phyloP scores from a whole-genome alignment of 1,140 invertebrate genomes.

The Caligus rogercresseyi region DNA sequence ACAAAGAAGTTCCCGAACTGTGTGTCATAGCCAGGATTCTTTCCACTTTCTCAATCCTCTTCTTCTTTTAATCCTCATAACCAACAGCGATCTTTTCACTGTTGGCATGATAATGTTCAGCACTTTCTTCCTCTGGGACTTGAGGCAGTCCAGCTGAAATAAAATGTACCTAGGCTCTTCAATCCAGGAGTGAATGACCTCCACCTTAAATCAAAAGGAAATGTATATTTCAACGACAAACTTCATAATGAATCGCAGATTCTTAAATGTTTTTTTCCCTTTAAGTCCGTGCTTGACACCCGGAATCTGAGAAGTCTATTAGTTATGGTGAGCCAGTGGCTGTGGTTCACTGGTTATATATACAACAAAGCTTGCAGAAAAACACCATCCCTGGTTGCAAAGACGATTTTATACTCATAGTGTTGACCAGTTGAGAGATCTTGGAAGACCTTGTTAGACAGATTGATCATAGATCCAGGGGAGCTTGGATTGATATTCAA shows the following conservation, averaged over 20 bases:
- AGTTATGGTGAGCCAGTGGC: neutral
- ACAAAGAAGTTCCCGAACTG: too few relatives aligned
- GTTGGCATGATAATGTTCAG: conserved; percentile 6
- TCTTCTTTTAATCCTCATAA: conserved; percentile 12
- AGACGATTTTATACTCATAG: conserved; percentile 16
- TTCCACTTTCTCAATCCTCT: conserved; percentile 16
- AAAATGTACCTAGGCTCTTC: conserved; percentile 17
- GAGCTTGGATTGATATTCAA: neutral
- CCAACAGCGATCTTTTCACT: conserved; percentile 15
- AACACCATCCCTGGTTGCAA: conserved; percentile 16
- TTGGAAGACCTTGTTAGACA: too few relatives aligned
- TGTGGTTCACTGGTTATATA: neutral
- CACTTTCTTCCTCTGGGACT: conserved; percentile 17
- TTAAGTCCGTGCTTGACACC: neutral
- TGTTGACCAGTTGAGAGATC: neutral
- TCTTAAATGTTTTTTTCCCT: conserved; percentile 10
- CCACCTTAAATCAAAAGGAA: conserved; percentile 15
- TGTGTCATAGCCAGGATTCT: conserved; percentile 10
- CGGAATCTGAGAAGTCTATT: neutral
- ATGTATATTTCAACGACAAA: conserved; percentile 17
- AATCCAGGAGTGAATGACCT: conserved; percentile 15
- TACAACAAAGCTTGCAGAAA: conserved; percentile 9
- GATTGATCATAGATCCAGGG: neutral
- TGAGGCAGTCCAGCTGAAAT: conserved; percentile 16
- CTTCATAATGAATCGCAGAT: conserved; percentile 17